phyloP scores from a whole-genome alignment of 2,797 vertebrate species.

The Amazona finschi region DNA sequence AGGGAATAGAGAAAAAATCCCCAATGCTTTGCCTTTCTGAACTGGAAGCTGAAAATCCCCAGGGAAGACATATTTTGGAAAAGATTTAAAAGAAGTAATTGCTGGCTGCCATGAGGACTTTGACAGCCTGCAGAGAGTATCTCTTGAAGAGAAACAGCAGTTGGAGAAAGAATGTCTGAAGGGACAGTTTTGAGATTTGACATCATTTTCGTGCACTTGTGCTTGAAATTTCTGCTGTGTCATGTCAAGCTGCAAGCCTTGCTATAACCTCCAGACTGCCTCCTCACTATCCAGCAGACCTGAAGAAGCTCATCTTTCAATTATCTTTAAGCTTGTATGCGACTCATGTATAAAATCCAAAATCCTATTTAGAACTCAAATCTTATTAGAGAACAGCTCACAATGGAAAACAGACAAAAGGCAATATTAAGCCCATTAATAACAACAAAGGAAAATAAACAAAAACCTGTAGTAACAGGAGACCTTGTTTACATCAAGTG shows the following conservation, averaged over 20 bases:
- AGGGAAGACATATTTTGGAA: background rate
- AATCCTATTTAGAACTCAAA: slow-evolving; percentile 32
- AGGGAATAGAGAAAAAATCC: background rate
- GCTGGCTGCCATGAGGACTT: slow-evolving; percentile 1
- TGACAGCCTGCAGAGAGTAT: background rate
- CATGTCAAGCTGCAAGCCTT: background rate
- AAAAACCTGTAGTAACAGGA: background rate
- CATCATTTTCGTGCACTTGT: background rate
- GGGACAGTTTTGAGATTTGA: background rate
- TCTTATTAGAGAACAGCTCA: slow-evolving; percentile 27
- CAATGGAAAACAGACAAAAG: slow-evolving; percentile 6
- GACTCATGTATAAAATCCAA: slow-evolving; percentile 8
- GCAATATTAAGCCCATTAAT: background rate
- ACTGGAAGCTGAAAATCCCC: background rate
- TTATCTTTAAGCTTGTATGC: slow-evolving; percentile 17
- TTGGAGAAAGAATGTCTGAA: background rate
- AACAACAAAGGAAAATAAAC: slow-evolving; percentile 17
- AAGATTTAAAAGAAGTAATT: slow-evolving; percentile 20
- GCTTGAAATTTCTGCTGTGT: slow-evolving; percentile 4
- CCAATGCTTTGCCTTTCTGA: background rate
- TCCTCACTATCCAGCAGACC: background rate
- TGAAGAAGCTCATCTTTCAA: slow-evolving; percentile 1
- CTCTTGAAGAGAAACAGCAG: background rate
- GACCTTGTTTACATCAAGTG: background rate
- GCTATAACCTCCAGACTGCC: background rate